A percentile compares a stretch with the other conserved stretches of the same genome.
phyloP scores from a whole-genome alignment of 2,797 vertebrate species.

The Scomberomorus guttatus region DNA sequence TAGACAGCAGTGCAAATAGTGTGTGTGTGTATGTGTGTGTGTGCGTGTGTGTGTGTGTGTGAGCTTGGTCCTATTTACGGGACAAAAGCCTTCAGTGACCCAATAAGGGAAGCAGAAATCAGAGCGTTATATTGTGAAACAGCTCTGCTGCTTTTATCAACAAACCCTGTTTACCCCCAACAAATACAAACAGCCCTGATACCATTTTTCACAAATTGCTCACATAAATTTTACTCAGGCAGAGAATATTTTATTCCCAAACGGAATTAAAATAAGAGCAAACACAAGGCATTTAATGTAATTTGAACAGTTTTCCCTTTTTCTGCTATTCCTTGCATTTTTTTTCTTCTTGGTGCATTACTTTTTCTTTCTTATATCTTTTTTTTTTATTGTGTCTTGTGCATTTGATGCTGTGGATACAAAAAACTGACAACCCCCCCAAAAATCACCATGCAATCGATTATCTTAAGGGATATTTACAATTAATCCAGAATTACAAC shows the following conservation, averaged over 20 bases:
- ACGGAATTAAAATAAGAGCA: neutral
- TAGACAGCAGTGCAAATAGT: constrained; percentile 36
- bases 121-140: constrained; percentile 61
- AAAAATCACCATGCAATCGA: neutral
- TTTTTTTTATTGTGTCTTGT: neutral
- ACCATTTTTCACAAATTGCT: constrained; percentile 24
- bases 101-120: constrained; percentile 71
- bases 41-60: constrained; percentile 39
- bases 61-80: constrained; percentile 64
- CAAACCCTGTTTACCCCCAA: constrained; percentile 32
- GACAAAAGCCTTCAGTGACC: constrained; percentile 79
- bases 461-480: too few species aligned
- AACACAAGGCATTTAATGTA: neutral
- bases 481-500: neutral
- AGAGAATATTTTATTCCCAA: neutral
- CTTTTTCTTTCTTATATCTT: neutral
- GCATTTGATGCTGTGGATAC: neutral
- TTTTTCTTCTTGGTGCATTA: too few species aligned
- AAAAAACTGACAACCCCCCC: neutral
- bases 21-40: constrained; percentile 13
- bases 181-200: constrained; percentile 15
- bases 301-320: neutral
- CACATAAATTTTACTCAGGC: neutral
- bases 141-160: constrained; percentile 56
- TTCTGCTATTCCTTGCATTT: too few species aligned